Conservation (phyloP, 1,140 invertebrate species). For the Andrena cerasifolii region DNA sequence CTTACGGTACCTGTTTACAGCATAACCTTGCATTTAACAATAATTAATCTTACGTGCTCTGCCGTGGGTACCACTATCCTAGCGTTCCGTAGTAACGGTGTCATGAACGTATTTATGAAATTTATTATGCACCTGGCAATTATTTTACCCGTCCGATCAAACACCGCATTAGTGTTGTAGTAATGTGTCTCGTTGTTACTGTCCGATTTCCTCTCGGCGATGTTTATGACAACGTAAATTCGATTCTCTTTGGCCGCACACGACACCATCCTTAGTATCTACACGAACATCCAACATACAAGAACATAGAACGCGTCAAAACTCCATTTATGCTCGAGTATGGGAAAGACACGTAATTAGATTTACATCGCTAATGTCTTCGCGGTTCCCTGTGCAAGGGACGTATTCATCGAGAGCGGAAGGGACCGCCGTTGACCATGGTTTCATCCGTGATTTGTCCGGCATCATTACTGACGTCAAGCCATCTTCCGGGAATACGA, state of each 20-base stretch:
- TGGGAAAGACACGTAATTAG: too few species aligned
- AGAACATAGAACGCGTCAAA: too few species aligned
- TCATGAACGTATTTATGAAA: too few species aligned
- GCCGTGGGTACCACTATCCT: too few species aligned
- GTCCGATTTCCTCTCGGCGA: slow-evolving; percentile 86
- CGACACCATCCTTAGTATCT: slow-evolving; percentile 82
- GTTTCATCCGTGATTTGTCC: slow-evolving; percentile 31
- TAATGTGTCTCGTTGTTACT: slow-evolving; percentile 76
- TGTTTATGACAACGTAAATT: slow-evolving; percentile 88
- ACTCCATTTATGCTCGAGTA: too few species aligned
- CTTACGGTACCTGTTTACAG: slow-evolving; percentile 89
- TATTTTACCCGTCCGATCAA: slow-evolving; percentile 85
- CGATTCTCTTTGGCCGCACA: slow-evolving; percentile 82
- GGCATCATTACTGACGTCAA: slow-evolving; percentile 74
- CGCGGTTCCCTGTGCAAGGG: slow-evolving; percentile 62
- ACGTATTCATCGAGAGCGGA: slow-evolving; percentile 55
- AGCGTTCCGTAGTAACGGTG: too few species aligned
- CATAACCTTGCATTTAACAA: too few species aligned
- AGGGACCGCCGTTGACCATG: slow-evolving; percentile 68
- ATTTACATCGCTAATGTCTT: slow-evolving; percentile 53
- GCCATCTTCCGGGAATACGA: slow-evolving; percentile 92
- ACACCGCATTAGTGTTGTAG: slow-evolving; percentile 91
- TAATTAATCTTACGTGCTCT: too few species aligned
- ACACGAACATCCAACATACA: slow-evolving; percentile 29
- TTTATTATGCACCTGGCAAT: slow-evolving; percentile 83